Base-by-base conservation (phyloP, 1,140 invertebrate species). In the Lepidurus arcticus region DNA sequence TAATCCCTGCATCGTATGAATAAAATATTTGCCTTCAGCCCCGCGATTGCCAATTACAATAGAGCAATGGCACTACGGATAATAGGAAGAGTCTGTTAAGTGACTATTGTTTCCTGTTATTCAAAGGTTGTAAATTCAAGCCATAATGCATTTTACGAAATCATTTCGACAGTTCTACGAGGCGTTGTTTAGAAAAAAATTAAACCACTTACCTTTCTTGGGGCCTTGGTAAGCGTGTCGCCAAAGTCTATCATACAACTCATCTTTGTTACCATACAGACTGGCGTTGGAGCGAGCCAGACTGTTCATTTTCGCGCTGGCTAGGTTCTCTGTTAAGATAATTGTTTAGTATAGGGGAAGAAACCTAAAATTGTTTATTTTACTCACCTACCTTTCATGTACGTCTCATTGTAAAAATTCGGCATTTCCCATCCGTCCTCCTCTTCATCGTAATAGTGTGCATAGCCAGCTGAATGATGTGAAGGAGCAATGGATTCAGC, bases 401-500 rank as follows among this genome's bases (percentile, higher is more conserved):
- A 97, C 21, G 94, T 96, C 87, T 97, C 95, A 85, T 97, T 97
- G 85, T 97, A 97, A 84, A 97, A 97, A 85, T 97, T 97, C 0
- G 95, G 95, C 95, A 97, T 97, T 84, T 97, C 95, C 94, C 95
- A 97, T 13, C 94, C 95, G 81, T 96, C 94, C 84, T 97, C 95
- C 83, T 97, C 95, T 81, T 95, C 93, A 84, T 94, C 93, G 82
- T 97, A 97, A 84, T 97, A 97, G 84, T 97, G 95, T 21, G 95
- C 95, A 84, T 97, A 97, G 21, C 53, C 53, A 0, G 94, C 96
- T 47, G 94, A 96, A 83, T 97, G 95, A 85, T 97, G 94, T 1
- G 94, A 96, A 0, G 95, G 95, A 0, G 95, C 95, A 81, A 97
- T 96, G 43, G 93, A 94, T 84, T 97, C 95, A 34, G 95, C 95